These are phyloP conservation scores for Lathronympha strigana DNA, from an alignment of 2,888 invertebrate species.

Conservation along the genomic window DNA sequence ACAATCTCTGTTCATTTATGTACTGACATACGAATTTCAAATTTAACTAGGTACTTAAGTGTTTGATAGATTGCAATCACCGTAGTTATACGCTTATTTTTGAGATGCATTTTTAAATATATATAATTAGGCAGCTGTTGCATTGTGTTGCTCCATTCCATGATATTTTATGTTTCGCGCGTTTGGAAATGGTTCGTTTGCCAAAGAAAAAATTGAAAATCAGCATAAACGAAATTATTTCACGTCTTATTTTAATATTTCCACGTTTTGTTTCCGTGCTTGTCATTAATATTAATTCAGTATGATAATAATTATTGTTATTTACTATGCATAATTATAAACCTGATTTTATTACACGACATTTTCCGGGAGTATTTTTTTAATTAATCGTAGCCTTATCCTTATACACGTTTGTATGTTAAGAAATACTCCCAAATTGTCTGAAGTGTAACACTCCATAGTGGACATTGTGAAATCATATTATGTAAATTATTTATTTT, in stretches of 20 bases:
- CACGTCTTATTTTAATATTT: conserved; percentile 56
- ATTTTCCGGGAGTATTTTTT: conserved; percentile 76
- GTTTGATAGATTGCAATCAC: conserved; percentile 62
- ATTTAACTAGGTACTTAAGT: conserved; percentile 79
- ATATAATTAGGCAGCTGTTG: conserved; percentile 77
- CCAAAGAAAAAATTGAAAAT: conserved; percentile 75
- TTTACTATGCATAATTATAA: conserved; percentile 76
- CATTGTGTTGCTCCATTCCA: conserved; percentile 75
- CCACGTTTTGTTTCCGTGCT: conserved; percentile 63
- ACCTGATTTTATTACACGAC: conserved; percentile 67
- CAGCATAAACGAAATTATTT: conserved; percentile 61
- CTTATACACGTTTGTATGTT: conserved; percentile 51
- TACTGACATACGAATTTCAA: conserved; percentile 73
- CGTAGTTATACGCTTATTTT: conserved; percentile 76
- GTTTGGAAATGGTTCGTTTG: conserved; percentile 71
- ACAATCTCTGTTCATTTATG: conserved; percentile 67
- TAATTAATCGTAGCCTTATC: conserved; percentile 48
- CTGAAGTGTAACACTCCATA: conserved; percentile 54
- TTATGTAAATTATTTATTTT: conserved; percentile 81
- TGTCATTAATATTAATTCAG: conserved; percentile 69
- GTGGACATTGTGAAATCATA: conserved; percentile 69
- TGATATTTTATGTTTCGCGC: conserved; percentile 63
- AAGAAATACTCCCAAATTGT: conserved; percentile 77
- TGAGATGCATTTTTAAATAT: conserved; percentile 74
- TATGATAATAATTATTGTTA: conserved; percentile 64